Base-by-base conservation (phyloP, 2,888 invertebrate species). In the Ochropacha duplaris region DNA sequence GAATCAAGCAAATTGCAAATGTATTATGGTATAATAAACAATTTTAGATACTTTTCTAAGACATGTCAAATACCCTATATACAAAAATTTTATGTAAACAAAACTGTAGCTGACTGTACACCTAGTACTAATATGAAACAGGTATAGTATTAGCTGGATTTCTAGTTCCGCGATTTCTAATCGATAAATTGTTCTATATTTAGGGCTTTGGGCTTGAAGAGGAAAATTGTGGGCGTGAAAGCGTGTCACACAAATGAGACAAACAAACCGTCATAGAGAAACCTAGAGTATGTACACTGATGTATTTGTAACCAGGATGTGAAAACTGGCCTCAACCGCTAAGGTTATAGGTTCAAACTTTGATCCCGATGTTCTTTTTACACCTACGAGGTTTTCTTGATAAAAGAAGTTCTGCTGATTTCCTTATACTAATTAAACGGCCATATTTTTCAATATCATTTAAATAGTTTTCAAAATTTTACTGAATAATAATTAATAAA, bases 131-230 rank as follows among this genome's bases (percentile, higher is more conserved):
- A 72, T 76, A 74, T 74, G 79, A 80, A 76, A 72, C 79, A 62
- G 64, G 76, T 74, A 62, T 59, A 68, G 56, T 67, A 59, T 63
- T 61, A 64, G 61, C 59, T 64, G 65, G 65, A 66, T 77, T 69
- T 76, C 77, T 72, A 69, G 77, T 80, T 79, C 79, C 78, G 77
- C 65, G 71, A 72, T 79, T 78, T 79, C 78, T 75, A 78, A 78
- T 76, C 71, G 60, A 65, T 69, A 67, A 69, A 71, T 62, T 65
- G 62, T 55, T 52, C 54, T 51, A 61, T 64, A 64, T 65, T 64
- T 31, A 31, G 52, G 52, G 34, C 52, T 31, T n/a, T 9, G 44
- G 3, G 19, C 44, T 16, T 9, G 16, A 16, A 44, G 44, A n/a
- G 19, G 44, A 44, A 44, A 19, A 44, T 44, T 44, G 44, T 44